Evolutionary conservation across 2,797 vertebrate genomes (phyloP).

Genomic region (Protonibea diacanthus): DNA sequence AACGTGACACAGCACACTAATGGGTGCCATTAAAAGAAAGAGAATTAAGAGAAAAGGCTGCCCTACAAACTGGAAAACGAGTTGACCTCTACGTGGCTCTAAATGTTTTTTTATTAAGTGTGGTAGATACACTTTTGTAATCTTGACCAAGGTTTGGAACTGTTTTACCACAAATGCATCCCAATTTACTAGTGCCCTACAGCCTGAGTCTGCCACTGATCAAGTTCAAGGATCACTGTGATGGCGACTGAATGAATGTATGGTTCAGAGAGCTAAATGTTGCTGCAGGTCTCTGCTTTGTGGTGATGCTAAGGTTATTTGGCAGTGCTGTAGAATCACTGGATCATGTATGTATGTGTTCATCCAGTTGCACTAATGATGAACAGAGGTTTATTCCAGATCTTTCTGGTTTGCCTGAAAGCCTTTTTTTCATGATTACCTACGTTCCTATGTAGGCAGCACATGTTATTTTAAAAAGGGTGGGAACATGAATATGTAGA

Average conservation of each 20-base stretch:
- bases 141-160: background rate
- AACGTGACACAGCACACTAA: background rate
- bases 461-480: background rate
- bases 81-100: no score
- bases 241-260: background rate
- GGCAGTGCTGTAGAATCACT: background rate
- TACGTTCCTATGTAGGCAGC: background rate
- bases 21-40: background rate
- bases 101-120: no score
- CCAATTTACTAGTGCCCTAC: no score
- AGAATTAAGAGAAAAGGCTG: background rate
- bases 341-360: background rate
- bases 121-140: background rate
- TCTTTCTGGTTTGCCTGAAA: background rate
- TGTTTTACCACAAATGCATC: background rate
- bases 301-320: background rate
- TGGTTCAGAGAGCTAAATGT: background rate
- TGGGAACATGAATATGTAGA: conserved; percentile 31
- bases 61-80: background rate
- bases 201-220: background rate
- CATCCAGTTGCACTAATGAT: background rate
- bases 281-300: background rate
- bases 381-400: background rate
- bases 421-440: background rate
- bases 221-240: background rate